Base-by-base conservation (phyloP, 1,140 invertebrate genomes). In the Lordiphosa mommai region DNA sequence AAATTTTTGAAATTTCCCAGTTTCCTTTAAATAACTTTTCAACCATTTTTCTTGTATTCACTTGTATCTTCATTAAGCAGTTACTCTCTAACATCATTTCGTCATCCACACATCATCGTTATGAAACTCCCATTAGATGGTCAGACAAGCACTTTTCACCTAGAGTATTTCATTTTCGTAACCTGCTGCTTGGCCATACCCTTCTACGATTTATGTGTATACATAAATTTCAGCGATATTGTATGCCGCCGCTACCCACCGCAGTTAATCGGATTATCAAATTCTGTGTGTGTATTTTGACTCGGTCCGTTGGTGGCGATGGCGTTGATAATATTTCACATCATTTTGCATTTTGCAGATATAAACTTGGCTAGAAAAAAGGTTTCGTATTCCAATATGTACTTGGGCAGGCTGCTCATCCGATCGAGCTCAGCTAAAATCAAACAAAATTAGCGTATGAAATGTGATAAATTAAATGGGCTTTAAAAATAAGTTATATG, bases 261-360 rank as follows among this genome's bases (percentile, higher is more conserved):
- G 79, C 79, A 84, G 79, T 84, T 84, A 84, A 84, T 70, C 79
- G 49, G 79, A 77, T 84, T 84, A 84, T 72, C 64, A 85, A 84
- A 68, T 47, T 61, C 53, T 43, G 53, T 48, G 61, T 47, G n/a
- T 23, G 20, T 23, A 23, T 23, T 23, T 56, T 32, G 50, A 50
- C 9, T 46, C 17, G 61, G 61, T 1, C 40, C 12, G 23, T 9
- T 17, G 9, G 32, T 59, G 48, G 8, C 14, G 20, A 43, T 49
- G 14, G 29, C 27, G 7, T 13, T 47, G 40, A 32, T 64, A 44
- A 73, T 61, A 50, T 68, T 23, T 32, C 48, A 58, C 51, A 67
- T 67, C 56, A 72, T 67, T 73, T 51, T 32, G 66, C 58, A 46
- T 47, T 58, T 44, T 49, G 58, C 37, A 63, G 46, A 23, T 32